Conservation (phyloP, 2,797 vertebrate species). For the Pseudocheirus occidentalis region DNA sequence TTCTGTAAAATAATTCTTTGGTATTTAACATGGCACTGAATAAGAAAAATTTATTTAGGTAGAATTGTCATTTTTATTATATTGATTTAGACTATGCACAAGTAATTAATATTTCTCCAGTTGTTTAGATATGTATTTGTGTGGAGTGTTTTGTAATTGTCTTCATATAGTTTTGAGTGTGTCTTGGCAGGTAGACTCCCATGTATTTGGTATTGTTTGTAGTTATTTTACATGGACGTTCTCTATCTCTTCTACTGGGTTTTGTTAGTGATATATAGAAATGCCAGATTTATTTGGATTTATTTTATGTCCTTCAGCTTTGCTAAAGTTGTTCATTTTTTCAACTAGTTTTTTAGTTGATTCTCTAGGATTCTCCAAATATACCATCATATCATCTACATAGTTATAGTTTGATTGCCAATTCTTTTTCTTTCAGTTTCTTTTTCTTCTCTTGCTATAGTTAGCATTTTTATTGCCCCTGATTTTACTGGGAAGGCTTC, state of each 20-base stretch:
- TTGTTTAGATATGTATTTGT: neutral
- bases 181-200: neutral
- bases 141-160: neutral
- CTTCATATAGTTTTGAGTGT: neutral
- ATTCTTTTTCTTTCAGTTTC: neutral
- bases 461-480: neutral
- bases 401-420: neutral
- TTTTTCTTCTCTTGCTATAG: neutral
- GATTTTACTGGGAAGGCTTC: neutral
- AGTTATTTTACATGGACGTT: neutral
- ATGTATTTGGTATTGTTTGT: neutral
- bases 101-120: neutral
- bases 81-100: neutral
- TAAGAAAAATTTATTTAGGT: neutral
- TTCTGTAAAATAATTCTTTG: neutral
- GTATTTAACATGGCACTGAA: neutral
- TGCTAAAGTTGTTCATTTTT: neutral
- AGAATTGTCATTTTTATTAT: neutral
- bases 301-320: neutral
- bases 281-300: neutral
- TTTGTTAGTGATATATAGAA: neutral
- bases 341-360: neutral
- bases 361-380: neutral
- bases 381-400: neutral
- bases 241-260: neutral